Evolutionary conservation across 37 sponge, comb jelly and placozoan species (phyloP), one percentile per base, ranked within the genome.

Genomic region (Halichondria panicea): DNA sequence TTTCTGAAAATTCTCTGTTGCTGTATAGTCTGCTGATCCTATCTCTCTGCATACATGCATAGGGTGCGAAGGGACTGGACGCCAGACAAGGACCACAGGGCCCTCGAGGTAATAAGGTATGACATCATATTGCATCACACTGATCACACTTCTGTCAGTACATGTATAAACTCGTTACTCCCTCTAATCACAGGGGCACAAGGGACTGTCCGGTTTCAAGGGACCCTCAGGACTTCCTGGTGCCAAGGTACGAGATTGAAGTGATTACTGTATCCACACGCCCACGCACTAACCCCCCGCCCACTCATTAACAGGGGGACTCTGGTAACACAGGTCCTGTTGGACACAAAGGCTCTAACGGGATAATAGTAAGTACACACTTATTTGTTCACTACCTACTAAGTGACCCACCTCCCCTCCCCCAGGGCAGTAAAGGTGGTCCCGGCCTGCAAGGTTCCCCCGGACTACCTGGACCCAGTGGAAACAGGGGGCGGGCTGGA

Each of bases 41-140:
- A 8, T 13, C 64, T 31, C 57, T 72, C 40, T 39, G 15, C 52
- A 48, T 15, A 48, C 34, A 63, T 48, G 4, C 50, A 22, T 43
- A 79, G 80, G 80, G 80, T 0, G 68, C 33, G 4, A 43, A 40
- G 31, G 80, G 80, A 7, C 57, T 60, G 21, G 68, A 79, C 70
- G 80, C 70, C 27, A 36, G 61, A 45, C 68, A 40, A 18, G 80
- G 80, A 4, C 70, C 45, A 0, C 44, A 12, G 13, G 80, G 80
- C 56, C 70, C 70, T 31, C 69, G 18, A 69, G 80, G 80, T 79
- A 68, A 54, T 57, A 74, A 74, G 75, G 71, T 74, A 55, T 55
- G 67, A 60, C n/a, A 36, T 38, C 11, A 5, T 66, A 39, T n/a
- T n/a, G 12, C 6, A 9, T n/a, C n/a, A n/a, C n/a, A n/a, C n/a